Percentiles rank a stretch among this genome's conserved stretches.
Conservation (phyloP, 2,797 vertebrate species). For the Microctenopoma steveboyesi region DNA sequence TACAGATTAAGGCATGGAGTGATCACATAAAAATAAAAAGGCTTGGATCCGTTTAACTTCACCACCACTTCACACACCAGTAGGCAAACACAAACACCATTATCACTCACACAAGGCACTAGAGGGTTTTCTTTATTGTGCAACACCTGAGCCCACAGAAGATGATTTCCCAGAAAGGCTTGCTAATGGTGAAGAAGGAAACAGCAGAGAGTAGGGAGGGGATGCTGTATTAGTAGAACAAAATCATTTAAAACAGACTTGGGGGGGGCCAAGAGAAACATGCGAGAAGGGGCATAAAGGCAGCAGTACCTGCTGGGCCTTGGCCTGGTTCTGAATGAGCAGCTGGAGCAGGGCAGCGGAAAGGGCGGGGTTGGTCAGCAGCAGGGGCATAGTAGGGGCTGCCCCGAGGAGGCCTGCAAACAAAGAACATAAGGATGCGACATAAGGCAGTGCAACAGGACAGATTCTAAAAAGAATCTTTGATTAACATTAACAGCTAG, state of each 20-base stretch:
- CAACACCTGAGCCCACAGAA: constrained; percentile 86
- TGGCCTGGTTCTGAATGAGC: constrained; percentile 89
- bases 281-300: constrained; percentile 4
- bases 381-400: constrained; percentile 82
- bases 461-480: neutral
- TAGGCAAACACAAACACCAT: constrained; percentile 60
- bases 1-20: constrained; percentile 43
- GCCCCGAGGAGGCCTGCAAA: constrained; percentile 89
- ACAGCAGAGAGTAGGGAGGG: constrained; percentile 35
- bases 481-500: neutral
- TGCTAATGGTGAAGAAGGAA: constrained; percentile 79
- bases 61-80: constrained; percentile 28
- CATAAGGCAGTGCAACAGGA: neutral
- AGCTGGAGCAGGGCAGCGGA: constrained; percentile 90
- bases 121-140: constrained; percentile 83
- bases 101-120: constrained; percentile 82
- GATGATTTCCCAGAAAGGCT: constrained; percentile 85
- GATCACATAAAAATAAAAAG: constrained; percentile 29
- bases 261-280: constrained; percentile 7
- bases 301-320: constrained; percentile 86
- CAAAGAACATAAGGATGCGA: constrained; percentile 13
- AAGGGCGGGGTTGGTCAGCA: constrained; percentile 87
- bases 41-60: constrained; percentile 12
- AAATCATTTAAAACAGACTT: constrained; percentile 36
- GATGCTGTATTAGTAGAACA: constrained; percentile 18